phyloP scores from a whole-genome alignment of 2,113 vertebrate species.

The Marcusenius ussheri region DNA sequence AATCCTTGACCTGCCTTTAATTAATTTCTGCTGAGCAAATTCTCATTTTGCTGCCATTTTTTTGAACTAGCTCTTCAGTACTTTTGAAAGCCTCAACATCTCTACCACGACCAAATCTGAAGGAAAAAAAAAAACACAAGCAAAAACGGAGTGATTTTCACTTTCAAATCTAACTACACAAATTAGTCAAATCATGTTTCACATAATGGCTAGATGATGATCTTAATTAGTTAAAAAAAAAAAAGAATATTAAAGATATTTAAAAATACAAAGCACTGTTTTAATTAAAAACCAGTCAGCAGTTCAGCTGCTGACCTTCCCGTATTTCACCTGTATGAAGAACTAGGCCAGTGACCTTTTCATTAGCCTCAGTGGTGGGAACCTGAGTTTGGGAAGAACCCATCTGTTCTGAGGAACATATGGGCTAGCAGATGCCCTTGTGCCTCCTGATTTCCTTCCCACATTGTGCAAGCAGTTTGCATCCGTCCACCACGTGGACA shows the following conservation, averaged over 20 bases:
- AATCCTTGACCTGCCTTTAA: neutral
- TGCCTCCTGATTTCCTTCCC: neutral
- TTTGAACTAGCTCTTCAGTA: neutral
- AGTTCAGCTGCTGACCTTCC: neutral
- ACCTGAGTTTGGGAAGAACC: conserved; percentile 1
- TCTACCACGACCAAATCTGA: neutral
- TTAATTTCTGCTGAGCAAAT: neutral
- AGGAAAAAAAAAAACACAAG: neutral
- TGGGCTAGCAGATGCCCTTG: conserved; percentile 14
- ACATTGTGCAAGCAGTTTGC: neutral
- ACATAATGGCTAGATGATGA: neutral
- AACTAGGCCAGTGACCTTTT: neutral
- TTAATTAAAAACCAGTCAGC: neutral
- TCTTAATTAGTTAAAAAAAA: neutral
- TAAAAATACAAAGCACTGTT: neutral
- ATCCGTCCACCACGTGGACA: neutral
- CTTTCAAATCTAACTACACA: neutral
- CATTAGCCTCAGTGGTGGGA: conserved; percentile 6
- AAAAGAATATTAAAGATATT: neutral
- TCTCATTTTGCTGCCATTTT: neutral
- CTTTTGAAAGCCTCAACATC: neutral
- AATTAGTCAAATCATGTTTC: neutral
- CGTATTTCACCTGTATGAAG: conserved; percentile 7
- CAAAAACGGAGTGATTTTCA: neutral
- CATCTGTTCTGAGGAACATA: conserved; percentile 15